phyloP scores from a whole-genome alignment of 2,888 invertebrate species.

The Amaurobius ferox region DNA sequence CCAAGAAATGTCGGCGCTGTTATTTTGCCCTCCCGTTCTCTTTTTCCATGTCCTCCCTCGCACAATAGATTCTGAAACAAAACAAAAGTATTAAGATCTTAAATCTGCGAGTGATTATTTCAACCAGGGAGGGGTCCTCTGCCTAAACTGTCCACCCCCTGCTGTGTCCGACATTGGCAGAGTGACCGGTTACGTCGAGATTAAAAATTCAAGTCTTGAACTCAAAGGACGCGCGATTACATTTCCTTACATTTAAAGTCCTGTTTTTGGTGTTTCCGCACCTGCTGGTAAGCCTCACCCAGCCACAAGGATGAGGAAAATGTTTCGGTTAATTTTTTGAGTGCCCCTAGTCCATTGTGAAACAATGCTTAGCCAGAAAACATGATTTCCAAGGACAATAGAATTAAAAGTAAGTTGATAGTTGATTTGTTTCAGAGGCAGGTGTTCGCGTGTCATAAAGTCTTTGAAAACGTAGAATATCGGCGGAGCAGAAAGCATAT shows the following conservation, averaged over 20 bases:
- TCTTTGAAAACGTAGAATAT: too few relatives aligned
- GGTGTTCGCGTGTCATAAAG: too few relatives aligned
- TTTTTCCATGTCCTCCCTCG: not conserved
- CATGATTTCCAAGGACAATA: too few relatives aligned
- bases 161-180: constrained; percentile 20
- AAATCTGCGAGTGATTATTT: constrained; percentile 26
- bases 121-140: not conserved
- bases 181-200: constrained; percentile 30
- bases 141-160: constrained; percentile 13
- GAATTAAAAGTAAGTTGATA: too few relatives aligned
- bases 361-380: not conserved
- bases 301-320: not conserved
- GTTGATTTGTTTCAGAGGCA: too few relatives aligned
- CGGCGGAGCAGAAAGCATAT: too few relatives aligned
- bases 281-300: not conserved
- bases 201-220: constrained; percentile 24
- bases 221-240: not conserved
- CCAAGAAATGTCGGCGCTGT: not conserved
- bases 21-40: not conserved
- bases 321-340: not conserved
- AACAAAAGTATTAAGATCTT: constrained; percentile 13
- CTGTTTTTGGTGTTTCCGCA: not conserved
- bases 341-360: not conserved
- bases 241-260: too few relatives aligned
- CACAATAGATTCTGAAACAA: constrained; percentile 22